Evolutionary conservation across 2,797 vertebrate genomes (phyloP), one percentile per base, ranked within the genome.

Genomic region (Morelia viridis): DNA sequence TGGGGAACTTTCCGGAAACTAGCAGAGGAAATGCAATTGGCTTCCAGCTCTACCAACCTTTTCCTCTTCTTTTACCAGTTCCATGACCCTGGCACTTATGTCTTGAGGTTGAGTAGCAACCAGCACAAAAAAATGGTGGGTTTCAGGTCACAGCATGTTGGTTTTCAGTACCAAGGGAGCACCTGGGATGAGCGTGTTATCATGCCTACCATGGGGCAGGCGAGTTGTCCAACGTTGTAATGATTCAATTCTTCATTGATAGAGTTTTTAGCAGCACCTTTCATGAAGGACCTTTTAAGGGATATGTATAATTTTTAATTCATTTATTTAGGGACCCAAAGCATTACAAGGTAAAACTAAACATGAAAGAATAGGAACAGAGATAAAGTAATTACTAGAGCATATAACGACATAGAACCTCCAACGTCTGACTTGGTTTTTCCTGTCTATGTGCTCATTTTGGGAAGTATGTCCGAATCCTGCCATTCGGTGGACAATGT

Each of bases 1-100:
- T 99, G 98, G 99, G 99, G 98, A 1, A 90, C 93, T 3, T 98
- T 99, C 95, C 97, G 98, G 87, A 95, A 91, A 57, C 97, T 99
- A 11, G 91, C 95, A 80, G 98, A 98, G 83, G 97, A 98, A 90
- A 60, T 98, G 62, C 91, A 91, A 60, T 92, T 97, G 9, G 94
- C 96, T 13, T 95, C 97, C 89, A 96, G 95, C 50, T 95, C 96
- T 89, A 96, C 95, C 50, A 92, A 96, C 41, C 96, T 97, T 22
- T 92, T 94, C 58, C 91, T 98, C 89, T 98, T 99, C 93, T 96
- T 98, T 0, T 95, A 98, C 91, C 97, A 97, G 46, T 98, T 99
- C 93, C 97, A 91, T 76, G 94, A 98, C 87, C 97, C 98, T 0
- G 98, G 99, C 26, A 98, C 98, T 9, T 99, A 98, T 0, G 98